Evolutionary conservation across 2,797 vertebrate genomes (phyloP).

Genomic region (Microctenopoma steveboyesi): DNA sequence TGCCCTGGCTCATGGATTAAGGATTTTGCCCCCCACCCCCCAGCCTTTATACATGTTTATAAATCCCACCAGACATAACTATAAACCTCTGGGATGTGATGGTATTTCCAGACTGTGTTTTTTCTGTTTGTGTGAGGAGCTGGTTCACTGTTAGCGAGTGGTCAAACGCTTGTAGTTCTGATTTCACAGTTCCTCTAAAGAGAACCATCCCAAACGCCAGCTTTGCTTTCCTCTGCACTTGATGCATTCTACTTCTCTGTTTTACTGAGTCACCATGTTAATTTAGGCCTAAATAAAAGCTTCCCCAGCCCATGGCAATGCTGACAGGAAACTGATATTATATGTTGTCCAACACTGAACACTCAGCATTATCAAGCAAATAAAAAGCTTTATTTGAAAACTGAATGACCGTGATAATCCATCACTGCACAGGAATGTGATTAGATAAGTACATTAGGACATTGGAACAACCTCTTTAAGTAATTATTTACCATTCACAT

Average conservation of each 20-base stretch:
- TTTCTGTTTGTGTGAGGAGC: slow-evolving; percentile 28
- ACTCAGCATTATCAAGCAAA: neutral
- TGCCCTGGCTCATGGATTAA: slow-evolving; percentile 44
- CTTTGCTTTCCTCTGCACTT: neutral
- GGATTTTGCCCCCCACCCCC: slow-evolving; percentile 29
- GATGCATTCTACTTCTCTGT: slow-evolving; percentile 13
- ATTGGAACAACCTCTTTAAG: neutral
- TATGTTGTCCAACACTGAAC: neutral
- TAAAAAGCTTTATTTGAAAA: neutral
- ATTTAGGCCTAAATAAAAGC: slow-evolving; percentile 45
- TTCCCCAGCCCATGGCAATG: slow-evolving; percentile 20
- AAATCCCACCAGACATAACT: slow-evolving; percentile 43
- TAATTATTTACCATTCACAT: neutral
- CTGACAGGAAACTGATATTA: slow-evolving; percentile 13
- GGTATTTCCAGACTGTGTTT: slow-evolving; percentile 30
- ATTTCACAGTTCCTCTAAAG: slow-evolving; percentile 41
- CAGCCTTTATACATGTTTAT: slow-evolving; percentile 42
- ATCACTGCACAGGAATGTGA: too few species aligned
- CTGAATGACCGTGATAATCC: neutral
- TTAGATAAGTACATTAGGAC: neutral
- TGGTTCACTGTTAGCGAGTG: slow-evolving; percentile 6
- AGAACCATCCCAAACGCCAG: slow-evolving; percentile 1
- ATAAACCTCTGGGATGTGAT: slow-evolving; percentile 32
- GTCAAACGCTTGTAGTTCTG: slow-evolving; percentile 19
- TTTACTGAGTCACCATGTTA: slow-evolving; percentile 43